Base-by-base conservation (phyloP, 1,140 invertebrate species). In the Drosophila bipectinata region DNA sequence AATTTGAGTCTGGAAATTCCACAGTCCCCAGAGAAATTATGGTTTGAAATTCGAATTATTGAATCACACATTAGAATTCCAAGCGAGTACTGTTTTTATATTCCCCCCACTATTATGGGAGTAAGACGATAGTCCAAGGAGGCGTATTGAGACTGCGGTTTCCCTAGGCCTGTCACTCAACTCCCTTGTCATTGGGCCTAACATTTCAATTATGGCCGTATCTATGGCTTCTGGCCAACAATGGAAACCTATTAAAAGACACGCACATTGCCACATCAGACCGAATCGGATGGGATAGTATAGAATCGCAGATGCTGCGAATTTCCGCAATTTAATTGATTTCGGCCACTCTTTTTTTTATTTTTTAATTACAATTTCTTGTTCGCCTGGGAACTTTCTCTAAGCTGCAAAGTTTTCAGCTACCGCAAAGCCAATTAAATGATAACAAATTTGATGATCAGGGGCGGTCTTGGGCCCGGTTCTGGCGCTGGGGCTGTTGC, bases 381-480 rank as follows among this genome's bases (percentile, higher is more conserved):
- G 49, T 56, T 64, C 34, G 53, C 24, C 51, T 52, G 28, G 58
- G 34, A 64, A 85, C 80, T 84, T 84, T 84, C 80, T 73, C 77
- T 72, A 47, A 32, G 41, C 41, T 44, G 57, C 47, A 34, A 39
- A 57, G 55, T 72, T 79, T 62, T 62, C 77, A 76, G 78, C 78
- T 80, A 73, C 79, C 51, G 78, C 54, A 72, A 60, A 85, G 81
- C 79, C 81, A 84, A 84, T 84, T 84, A 84, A 84, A 85, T 84
- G 80, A 84, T 84, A 84, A 85, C 67, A 77, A 80, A 85, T 85
- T 85, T 59, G 71, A 80, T 48, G 60, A 44, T 7, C 41, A 44
- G 41, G 41, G 41, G 41, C 41, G 41, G 41, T 14, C 15, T 15
- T 18, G 14, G 14, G 41, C 15, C 15, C 41, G 41, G 41, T 44